Evolutionary conservation across 2,797 vertebrate species (phyloP).

Genomic region (Ptychobarbus kaznakovi): DNA sequence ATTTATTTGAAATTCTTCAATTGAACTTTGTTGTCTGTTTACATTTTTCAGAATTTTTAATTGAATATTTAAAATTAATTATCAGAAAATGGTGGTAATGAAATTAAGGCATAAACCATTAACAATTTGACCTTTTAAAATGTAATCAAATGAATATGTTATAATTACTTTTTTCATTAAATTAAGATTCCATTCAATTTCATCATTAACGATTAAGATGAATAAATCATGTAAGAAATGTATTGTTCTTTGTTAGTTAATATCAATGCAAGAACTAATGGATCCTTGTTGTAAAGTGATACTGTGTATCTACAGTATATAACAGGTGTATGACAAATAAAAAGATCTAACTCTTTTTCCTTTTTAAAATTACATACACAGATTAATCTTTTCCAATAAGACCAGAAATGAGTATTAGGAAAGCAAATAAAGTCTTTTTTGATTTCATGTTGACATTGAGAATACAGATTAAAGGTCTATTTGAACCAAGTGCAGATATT

Average conservation of each 20-base stretch:
- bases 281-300: background rate
- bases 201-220: background rate
- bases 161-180: background rate
- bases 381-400: background rate
- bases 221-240: background rate
- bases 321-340: background rate
- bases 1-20: background rate
- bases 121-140: background rate
- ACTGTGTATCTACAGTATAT: background rate
- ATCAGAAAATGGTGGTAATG: too few relatives aligned
- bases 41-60: background rate
- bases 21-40: background rate
- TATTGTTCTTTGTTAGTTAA: background rate
- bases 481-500: background rate
- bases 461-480: background rate
- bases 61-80: too few relatives aligned
- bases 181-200: too few relatives aligned
- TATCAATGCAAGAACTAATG: background rate
- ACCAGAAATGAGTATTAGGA: background rate
- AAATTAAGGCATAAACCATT: too few relatives aligned
- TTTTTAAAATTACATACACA: background rate
- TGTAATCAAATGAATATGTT: background rate
- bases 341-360: too few relatives aligned
- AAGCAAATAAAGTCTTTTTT: background rate
- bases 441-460: background rate